These are phyloP conservation scores for Dendroctonus valens DNA, from an alignment of 1,140 invertebrate species.

Conservation along the genomic window DNA sequence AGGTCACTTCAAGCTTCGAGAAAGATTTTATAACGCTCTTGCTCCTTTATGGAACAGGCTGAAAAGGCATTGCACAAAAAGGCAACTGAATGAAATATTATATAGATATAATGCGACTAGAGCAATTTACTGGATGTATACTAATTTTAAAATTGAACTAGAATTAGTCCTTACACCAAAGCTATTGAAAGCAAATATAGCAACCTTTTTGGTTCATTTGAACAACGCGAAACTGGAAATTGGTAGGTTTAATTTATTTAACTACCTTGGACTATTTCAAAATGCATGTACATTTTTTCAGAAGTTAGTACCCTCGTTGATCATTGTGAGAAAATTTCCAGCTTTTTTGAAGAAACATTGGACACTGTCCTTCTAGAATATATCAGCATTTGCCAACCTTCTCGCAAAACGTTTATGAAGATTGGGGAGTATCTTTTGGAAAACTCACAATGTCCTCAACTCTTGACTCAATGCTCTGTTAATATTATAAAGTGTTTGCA, in stretches of 20 bases:
- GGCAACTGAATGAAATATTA: constrained; percentile 11
- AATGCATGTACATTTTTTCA: neutral
- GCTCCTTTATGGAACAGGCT: constrained; percentile 1
- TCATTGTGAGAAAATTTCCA: neutral
- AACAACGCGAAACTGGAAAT: neutral
- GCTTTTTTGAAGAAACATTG: neutral
- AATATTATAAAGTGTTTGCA: constrained; percentile 12
- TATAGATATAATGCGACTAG: neutral
- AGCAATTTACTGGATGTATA: constrained; percentile 6
- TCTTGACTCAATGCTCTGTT: constrained; percentile 12
- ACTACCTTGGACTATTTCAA: neutral
- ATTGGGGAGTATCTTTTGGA: constrained; percentile 7
- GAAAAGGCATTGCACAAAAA: neutral
- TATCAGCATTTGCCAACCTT: neutral
- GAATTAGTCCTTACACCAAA: neutral
- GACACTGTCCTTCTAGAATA: neutral
- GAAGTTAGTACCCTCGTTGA: neutral
- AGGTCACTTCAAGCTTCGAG: neutral
- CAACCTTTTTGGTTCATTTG: neutral
- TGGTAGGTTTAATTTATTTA: neutral
- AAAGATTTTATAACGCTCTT: neutral
- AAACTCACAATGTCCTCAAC: constrained; percentile 3
- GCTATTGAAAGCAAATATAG: neutral
- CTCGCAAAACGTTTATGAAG: constrained; percentile 4
- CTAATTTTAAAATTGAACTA: constrained; percentile 1